Evolutionary conservation across 2,888 invertebrate genomes (phyloP).

Genomic region (Calameuta pallipes): DNA sequence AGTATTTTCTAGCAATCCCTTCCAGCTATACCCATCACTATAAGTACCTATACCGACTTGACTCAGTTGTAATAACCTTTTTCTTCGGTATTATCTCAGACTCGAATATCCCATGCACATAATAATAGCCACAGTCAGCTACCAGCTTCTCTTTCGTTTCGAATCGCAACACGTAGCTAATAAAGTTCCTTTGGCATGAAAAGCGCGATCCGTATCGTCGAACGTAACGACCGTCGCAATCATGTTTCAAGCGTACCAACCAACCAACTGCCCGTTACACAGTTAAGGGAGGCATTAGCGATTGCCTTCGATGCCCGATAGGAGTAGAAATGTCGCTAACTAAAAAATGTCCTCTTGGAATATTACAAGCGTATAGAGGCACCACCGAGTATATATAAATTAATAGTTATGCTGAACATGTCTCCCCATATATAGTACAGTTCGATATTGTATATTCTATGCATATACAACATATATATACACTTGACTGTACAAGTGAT

Average conservation of each 20-base stretch:
- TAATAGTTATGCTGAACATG: background rate
- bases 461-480: too few species aligned
- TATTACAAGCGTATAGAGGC: background rate
- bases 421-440: too few species aligned
- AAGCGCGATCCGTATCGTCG: constrained; percentile 7
- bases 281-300: constrained; percentile 1
- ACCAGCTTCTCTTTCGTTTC: constrained; percentile 2
- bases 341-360: background rate
- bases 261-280: background rate
- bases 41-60: background rate
- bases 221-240: constrained; percentile 1
- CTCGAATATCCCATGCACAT: background rate
- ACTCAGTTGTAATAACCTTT: background rate
- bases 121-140: background rate
- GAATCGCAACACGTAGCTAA: constrained; percentile 5
- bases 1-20: background rate
- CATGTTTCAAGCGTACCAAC: constrained; percentile 1
- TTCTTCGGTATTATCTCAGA: background rate
- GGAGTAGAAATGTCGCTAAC: background rate
- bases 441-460: too few species aligned
- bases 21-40: background rate
- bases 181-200: background rate
- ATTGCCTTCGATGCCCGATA: background rate
- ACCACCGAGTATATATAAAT: background rate
- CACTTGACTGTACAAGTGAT: too few species aligned